Evolutionary conservation across 2,888 invertebrate species (phyloP).

Genomic region (Pyrocoelia pectoralis): DNA sequence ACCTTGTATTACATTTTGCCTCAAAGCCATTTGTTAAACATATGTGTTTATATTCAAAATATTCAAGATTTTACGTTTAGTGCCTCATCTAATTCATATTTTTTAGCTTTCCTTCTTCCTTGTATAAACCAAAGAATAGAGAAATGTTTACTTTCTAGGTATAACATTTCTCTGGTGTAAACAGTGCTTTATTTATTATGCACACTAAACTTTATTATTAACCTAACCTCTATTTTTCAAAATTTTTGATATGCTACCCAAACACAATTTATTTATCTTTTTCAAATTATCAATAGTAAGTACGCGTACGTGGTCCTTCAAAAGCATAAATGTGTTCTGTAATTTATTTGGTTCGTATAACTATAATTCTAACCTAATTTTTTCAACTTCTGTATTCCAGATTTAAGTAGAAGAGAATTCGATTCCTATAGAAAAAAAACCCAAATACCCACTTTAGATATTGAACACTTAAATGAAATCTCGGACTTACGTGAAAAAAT

Average conservation of each 20-base stretch:
- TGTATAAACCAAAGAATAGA: too few species aligned
- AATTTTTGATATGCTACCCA: background rate
- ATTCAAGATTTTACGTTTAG: too few species aligned
- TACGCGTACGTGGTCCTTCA: background rate
- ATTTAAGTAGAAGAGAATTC: background rate
- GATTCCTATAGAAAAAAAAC: background rate
- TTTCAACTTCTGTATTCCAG: background rate
- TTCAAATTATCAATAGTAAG: background rate
- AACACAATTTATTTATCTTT: background rate
- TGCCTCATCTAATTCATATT: too few species aligned
- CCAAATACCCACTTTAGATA: constrained; percentile 13
- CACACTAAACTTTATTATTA: too few species aligned
- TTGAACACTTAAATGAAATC: constrained; percentile 9
- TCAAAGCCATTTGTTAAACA: too few species aligned
- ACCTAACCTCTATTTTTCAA: background rate
- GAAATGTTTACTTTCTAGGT: too few species aligned
- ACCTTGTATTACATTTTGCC: too few species aligned
- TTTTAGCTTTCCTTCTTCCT: too few species aligned
- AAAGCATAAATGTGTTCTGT: background rate
- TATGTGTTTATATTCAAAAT: too few species aligned
- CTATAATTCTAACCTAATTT: background rate
- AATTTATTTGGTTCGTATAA: background rate
- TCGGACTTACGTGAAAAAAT: constrained; percentile 50
- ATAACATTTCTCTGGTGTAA: too few species aligned
- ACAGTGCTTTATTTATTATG: too few species aligned